Percentiles rank a stretch among this genome's conserved stretches.
Conservation (phyloP, 2,888 invertebrate species). For the Lithophane leautieri region DNA sequence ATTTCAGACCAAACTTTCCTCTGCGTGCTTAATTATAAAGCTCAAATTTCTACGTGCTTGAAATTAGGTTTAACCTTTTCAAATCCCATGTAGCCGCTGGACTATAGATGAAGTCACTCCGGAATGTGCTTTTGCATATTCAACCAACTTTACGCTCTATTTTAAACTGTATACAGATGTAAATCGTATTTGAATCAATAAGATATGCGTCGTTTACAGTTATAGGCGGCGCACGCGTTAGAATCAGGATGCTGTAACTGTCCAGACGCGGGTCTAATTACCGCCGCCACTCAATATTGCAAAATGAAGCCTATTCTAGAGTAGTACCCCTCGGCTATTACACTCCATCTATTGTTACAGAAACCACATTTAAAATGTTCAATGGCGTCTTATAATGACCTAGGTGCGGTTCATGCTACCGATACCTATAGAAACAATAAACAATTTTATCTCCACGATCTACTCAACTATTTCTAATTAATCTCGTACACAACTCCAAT, state of each 20-base stretch:
- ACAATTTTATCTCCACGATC: slow-evolving; percentile 82
- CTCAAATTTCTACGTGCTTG: slow-evolving; percentile 28
- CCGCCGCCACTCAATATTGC: slow-evolving; percentile 87
- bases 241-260: slow-evolving; percentile 89
- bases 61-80: slow-evolving; percentile 68
- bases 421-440: slow-evolving; percentile 78
- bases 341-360: slow-evolving; percentile 83
- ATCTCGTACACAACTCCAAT: slow-evolving; percentile 81
- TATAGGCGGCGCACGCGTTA: slow-evolving; percentile 76
- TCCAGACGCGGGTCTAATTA: slow-evolving; percentile 88
- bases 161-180: slow-evolving; percentile 27
- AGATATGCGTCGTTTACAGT: slow-evolving; percentile 60
- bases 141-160: slow-evolving; percentile 63
- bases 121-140: slow-evolving; percentile 60
- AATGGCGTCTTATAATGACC: slow-evolving; percentile 82
- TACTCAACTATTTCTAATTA: slow-evolving; percentile 85
- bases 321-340: slow-evolving; percentile 83
- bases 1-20: slow-evolving; percentile 32
- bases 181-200: slow-evolving; percentile 35
- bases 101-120: slow-evolving; percentile 71
- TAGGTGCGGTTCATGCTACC: slow-evolving; percentile 77
- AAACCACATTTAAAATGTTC: slow-evolving; percentile 81
- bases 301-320: slow-evolving; percentile 85
- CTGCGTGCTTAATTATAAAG: slow-evolving; percentile 12
- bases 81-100: slow-evolving; percentile 63